Evolutionary conservation across 2,113 vertebrate species (phyloP), one percentile per base, ranked within the genome.

Genomic region (Aldabrachelys gigantea): DNA sequence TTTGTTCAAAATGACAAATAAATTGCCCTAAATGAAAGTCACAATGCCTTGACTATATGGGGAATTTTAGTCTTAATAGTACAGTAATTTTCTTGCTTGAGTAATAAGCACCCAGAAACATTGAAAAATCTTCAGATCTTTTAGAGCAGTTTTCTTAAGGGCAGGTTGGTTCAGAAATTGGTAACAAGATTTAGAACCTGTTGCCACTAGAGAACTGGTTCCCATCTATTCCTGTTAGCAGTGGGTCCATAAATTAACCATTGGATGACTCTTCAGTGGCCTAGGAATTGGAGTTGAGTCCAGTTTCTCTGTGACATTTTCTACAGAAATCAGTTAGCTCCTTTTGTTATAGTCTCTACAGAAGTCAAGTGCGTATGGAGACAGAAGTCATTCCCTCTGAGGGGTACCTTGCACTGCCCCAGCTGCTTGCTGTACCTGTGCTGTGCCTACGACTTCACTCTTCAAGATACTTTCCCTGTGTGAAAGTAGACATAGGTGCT

Each of bases 1-100:
- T 94, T 97, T 97, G 96, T 98, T 98, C 94, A 84, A 95, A 93
- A 92, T 91, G 93, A 82, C 92, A 94, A 97, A 98, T 98, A 98
- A 98, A 98, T 85, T 97, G 95, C 95, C 94, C 91, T 94, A 75
- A 76, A 17, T 87, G 94, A 93, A 92, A 94, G 76, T 38, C 41
- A 88, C 47, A 6, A 80, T 94, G 27, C 89, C 0, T 0, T 85
- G 87, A 87, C 50, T 97, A 0, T 79, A 84, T 94, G 5, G 53
- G 41, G n/a, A 10, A 2, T 69, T 84, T 6, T 13, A 13, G 12
- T 76, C 72, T 44, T 69, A 19, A 69, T 69, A 76, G 12, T 11
- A 44, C 38, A 29, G 75, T 27, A 78, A 78, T 78, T 69, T 76
- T 47, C 41, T 47, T 44, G 75, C 6, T 47, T 47, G 41, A 29